These are phyloP conservation scores for Ips nitidus DNA, from an alignment of 1,140 invertebrate genomes.

Conservation along the genomic window DNA sequence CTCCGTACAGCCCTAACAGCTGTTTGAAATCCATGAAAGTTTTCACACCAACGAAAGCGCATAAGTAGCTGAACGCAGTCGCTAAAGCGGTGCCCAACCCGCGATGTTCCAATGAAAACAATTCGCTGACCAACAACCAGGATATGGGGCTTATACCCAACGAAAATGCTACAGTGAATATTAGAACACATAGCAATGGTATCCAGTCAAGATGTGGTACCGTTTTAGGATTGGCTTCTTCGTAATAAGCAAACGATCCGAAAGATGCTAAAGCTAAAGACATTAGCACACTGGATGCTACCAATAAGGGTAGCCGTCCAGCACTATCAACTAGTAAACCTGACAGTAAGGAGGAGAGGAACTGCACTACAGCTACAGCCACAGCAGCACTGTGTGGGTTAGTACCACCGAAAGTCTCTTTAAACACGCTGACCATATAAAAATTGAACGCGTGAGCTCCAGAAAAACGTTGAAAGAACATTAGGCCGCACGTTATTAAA, in stretches of 20 bases:
- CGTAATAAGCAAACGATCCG: slow-evolving; percentile 77
- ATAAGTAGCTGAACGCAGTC: slow-evolving; percentile 83
- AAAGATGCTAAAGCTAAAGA: slow-evolving; percentile 76
- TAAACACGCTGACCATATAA: slow-evolving; percentile 79
- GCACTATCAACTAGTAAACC: slow-evolving; percentile 78
- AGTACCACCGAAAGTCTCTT: slow-evolving; percentile 73
- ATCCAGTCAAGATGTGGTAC: slow-evolving; percentile 68
- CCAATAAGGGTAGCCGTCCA: slow-evolving; percentile 73
- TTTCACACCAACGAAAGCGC: slow-evolving; percentile 86
- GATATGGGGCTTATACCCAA: slow-evolving; percentile 89
- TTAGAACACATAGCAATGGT: slow-evolving; percentile 75
- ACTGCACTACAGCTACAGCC: slow-evolving; percentile 74
- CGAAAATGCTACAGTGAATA: slow-evolving; percentile 82
- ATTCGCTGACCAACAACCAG: slow-evolving; percentile 82
- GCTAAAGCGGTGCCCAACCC: slow-evolving; percentile 81
- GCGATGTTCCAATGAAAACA: slow-evolving; percentile 83
- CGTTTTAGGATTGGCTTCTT: slow-evolving; percentile 57
- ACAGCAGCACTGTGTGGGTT: slow-evolving; percentile 82
- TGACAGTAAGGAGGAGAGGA: slow-evolving; percentile 75
- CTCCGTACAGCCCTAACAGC: slow-evolving; percentile 73
- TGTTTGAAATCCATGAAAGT: slow-evolving; percentile 81
- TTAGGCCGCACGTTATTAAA: slow-evolving; percentile 77
- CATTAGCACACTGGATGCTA: slow-evolving; percentile 81
- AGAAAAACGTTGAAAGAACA: slow-evolving; percentile 83
- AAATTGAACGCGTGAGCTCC: slow-evolving; percentile 81